Conservation (phyloP, 2,113 vertebrate genomes). For the Bubalus kerabau region DNA sequence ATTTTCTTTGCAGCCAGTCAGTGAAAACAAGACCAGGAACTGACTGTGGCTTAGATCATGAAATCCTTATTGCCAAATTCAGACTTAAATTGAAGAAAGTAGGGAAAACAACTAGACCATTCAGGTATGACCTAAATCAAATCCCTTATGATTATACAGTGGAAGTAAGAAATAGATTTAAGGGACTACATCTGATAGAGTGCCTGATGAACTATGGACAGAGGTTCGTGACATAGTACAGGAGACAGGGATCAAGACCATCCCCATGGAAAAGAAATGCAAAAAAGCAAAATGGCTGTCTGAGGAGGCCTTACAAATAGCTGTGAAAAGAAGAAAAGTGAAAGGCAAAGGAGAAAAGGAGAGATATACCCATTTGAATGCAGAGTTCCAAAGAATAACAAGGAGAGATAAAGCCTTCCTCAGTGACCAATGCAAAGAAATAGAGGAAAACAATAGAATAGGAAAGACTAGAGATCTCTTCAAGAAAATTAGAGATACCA, state of each 20-base stretch:
- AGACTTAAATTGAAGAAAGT: not conserved
- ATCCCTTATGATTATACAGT: not conserved
- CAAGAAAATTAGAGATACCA: not conserved
- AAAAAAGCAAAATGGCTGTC: not conserved
- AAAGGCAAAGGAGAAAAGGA: not conserved
- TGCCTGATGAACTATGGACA: not conserved
- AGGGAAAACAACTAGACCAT: not conserved
- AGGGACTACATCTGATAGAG: not conserved
- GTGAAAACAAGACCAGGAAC: not conserved
- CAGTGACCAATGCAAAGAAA: not conserved
- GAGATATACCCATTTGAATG: not conserved
- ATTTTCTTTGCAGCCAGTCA: not conserved
- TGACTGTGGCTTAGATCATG: not conserved
- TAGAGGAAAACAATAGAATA: not conserved
- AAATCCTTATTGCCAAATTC: not conserved
- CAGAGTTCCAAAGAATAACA: not conserved
- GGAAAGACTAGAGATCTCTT: not conserved
- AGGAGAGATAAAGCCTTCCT: not conserved
- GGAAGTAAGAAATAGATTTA: not conserved
- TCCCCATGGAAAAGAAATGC: not conserved
- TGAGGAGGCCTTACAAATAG: not conserved
- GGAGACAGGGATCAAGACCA: not conserved
- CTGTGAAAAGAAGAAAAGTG: fast-evolving
- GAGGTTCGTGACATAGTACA: not conserved
- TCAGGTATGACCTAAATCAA: not conserved